These are phyloP conservation scores for Crocodylus rhombifer DNA, from an alignment of 2,797 vertebrate species.

Conservation along the genomic window DNA sequence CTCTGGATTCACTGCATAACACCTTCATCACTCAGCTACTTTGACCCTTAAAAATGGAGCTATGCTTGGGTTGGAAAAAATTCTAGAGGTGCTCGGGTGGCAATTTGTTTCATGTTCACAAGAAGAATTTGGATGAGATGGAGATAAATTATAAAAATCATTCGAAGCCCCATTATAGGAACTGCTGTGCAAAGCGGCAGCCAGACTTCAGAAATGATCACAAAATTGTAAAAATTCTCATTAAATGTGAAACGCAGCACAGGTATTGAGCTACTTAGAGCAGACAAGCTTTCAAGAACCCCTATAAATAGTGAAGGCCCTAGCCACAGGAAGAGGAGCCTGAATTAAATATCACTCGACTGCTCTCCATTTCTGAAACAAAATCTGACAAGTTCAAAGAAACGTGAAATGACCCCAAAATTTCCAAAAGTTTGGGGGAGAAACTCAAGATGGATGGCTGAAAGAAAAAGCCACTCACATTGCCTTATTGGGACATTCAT, in stretches of 20 bases:
- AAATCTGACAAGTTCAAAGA: constrained; percentile 2
- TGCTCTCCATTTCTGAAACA: constrained; percentile 13
- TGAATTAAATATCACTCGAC: not conserved
- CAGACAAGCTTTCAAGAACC: constrained; percentile 18
- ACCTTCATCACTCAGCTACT: no score
- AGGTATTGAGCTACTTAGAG: fast-evolving
- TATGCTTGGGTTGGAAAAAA: not conserved
- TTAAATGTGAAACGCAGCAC: constrained; percentile 19
- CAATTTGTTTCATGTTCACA: not conserved
- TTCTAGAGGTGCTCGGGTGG: not conserved
- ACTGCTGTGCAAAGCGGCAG: not conserved
- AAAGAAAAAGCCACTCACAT: not conserved
- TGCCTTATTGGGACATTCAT: not conserved
- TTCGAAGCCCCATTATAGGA: not conserved
- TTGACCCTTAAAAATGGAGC: not conserved
- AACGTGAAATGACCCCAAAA: not conserved
- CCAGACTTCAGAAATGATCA: not conserved
- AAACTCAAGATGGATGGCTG: not conserved
- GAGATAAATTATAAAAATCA: not conserved
- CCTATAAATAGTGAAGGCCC: constrained; percentile 24
- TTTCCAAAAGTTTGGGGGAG: not conserved
- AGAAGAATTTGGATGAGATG: not conserved
- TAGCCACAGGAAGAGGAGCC: not conserved
- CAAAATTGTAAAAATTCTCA: not conserved
- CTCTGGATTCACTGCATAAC: no score